A percentile compares a stretch with the other conserved stretches of the same genome.
These are phyloP conservation scores for Hermaeophaga mercurialis DNA, from an alignment of 2,888 invertebrate species.

Conservation along the genomic window DNA sequence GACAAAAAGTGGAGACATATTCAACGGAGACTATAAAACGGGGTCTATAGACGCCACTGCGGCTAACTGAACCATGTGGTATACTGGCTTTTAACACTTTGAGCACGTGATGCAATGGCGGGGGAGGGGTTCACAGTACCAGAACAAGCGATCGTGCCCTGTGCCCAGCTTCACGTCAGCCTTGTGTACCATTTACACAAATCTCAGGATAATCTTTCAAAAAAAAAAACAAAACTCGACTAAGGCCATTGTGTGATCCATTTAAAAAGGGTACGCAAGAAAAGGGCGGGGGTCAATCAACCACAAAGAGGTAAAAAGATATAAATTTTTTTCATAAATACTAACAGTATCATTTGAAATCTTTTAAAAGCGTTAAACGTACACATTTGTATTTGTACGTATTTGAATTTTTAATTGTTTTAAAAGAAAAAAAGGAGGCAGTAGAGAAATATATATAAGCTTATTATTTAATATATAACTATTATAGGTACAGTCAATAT, in stretches of 20 bases:
- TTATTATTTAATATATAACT: too few relatives aligned
- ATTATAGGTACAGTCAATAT: too few relatives aligned
- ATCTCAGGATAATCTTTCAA: conserved; percentile 34
- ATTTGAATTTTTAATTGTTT: too few relatives aligned
- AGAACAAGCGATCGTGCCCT: conserved; percentile 22
- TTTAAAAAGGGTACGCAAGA: conserved; percentile 21
- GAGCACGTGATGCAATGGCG: conserved; percentile 27
- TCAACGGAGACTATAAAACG: background rate
- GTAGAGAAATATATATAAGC: too few relatives aligned
- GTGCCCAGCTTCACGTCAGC: conserved; percentile 35
- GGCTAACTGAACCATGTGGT: conserved; percentile 21
- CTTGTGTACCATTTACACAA: conserved; percentile 31
- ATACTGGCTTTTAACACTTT: conserved; percentile 31
- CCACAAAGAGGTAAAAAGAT: conserved; percentile 5
- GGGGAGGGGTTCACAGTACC: conserved; percentile 26
- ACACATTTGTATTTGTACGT: too few relatives aligned
- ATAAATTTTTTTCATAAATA: too few relatives aligned
- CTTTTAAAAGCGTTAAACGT: too few relatives aligned
- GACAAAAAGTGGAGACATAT: too few relatives aligned
- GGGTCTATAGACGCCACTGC: conserved; percentile 21
- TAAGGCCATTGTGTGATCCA: conserved; percentile 30
- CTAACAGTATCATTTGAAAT: too few relatives aligned
- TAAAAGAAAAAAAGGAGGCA: too few relatives aligned
- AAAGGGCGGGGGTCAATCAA: conserved; percentile 10
- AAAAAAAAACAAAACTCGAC: conserved; percentile 31